These are phyloP conservation scores for Caenorhabditis remanei DNA, from an alignment of 1,140 invertebrate species.

Conservation along the genomic window DNA sequence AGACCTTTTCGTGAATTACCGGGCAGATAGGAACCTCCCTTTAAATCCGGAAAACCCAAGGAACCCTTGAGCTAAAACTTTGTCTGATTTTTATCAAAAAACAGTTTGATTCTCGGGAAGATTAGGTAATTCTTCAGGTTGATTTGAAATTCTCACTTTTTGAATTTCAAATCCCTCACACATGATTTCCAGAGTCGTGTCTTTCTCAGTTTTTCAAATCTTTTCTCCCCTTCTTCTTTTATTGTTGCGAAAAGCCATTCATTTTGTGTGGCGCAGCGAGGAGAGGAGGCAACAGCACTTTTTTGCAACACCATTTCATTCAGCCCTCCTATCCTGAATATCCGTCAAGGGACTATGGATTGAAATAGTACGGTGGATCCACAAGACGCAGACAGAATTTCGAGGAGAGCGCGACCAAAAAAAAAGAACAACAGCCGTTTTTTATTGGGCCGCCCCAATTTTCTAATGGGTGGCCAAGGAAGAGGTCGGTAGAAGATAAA, in stretches of 20 bases:
- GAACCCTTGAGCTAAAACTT: too few species aligned
- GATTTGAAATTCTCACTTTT: neutral
- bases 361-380: neutral
- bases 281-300: constrained; percentile 11
- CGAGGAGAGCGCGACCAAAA: neutral
- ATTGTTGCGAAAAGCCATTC: constrained; percentile 54
- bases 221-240: neutral
- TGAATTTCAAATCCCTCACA: neutral
- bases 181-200: neutral
- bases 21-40: too few species aligned
- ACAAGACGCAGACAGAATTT: neutral
- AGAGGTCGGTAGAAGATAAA: constrained; percentile 46
- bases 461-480: constrained; percentile 44
- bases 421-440: constrained; percentile 51
- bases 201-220: neutral
- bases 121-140: neutral
- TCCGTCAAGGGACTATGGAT: neutral
- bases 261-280: constrained; percentile 43
- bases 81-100: too few species aligned
- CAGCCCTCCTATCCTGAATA: neutral
- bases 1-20: neutral
- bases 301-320: constrained; percentile 17
- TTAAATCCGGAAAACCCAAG: too few species aligned
- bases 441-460: constrained; percentile 48
- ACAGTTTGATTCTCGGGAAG: too few species aligned